Conservation (phyloP, 2,113 vertebrate species). For the Labrus mixtus region DNA sequence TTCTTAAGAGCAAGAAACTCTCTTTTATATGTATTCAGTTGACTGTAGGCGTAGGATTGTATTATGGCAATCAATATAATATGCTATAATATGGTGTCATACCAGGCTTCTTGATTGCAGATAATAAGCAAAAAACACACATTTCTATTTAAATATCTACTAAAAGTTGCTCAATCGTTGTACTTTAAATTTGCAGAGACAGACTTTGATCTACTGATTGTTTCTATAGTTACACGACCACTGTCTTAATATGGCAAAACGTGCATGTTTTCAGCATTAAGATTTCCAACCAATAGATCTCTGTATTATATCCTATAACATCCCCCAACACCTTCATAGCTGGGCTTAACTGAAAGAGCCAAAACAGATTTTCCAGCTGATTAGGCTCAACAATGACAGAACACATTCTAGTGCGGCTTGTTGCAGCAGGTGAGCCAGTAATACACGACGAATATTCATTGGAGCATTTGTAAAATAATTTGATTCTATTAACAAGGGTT, state of each 20-base stretch:
- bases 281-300: background rate
- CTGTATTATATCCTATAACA: background rate
- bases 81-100: too few species aligned
- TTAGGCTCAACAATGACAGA: slow-evolving; percentile 16
- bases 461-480: slow-evolving; percentile 10
- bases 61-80: background rate
- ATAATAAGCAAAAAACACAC: too few species aligned
- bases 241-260: background rate
- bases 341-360: slow-evolving; percentile 11
- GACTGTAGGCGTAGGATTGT: background rate
- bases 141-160: too few species aligned
- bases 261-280: slow-evolving; percentile 2
- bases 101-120: too few species aligned
- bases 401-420: background rate
- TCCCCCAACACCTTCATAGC: slow-evolving; percentile 3
- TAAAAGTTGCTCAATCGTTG: background rate
- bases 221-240: background rate
- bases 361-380: slow-evolving; percentile 29
- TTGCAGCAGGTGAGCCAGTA: slow-evolving; percentile 20
- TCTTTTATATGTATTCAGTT: background rate
- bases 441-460: slow-evolving; percentile 18
- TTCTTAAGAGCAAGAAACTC: background rate
- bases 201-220: background rate
- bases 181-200: too few species aligned
- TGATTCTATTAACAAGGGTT: background rate